Base-by-base conservation (phyloP, 2,797 vertebrate genomes). In the Malurus leucopterus region DNA sequence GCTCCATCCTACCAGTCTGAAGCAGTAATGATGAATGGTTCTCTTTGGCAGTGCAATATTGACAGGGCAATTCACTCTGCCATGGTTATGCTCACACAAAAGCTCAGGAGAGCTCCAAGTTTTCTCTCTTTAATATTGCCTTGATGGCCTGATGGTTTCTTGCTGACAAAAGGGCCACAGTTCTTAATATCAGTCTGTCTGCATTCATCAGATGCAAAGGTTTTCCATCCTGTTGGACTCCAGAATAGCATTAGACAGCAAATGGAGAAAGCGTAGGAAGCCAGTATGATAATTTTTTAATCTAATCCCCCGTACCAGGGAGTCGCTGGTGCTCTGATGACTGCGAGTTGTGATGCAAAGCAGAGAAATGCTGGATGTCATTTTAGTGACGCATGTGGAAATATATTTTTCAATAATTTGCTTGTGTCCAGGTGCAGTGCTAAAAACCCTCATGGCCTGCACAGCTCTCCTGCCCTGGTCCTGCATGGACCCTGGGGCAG, bases 61-160 rank as follows among this genome's bases (percentile, higher is more conserved):
- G 92, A 58, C 0, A 1, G 64, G 61, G 26, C 71, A 54, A 19
- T 69, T 94, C 67, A 13, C 87, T 80, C 68, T 54, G 46, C 59
- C 17, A 3, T 65, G 59, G 49, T 13, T 73, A 54, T 61, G 51
- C 81, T 90, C 70, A 75, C 67, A 26, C 38, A 70, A 95, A 96
- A 54, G 29, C 96, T 91, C 62, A 15, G 86, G 92, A 90, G 95
- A 96, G 95, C 95, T 79, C 84, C 95, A 96, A 94, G 96, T 96
- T 93, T 93, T 97, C 97, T 97, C 90, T 50, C 78, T 96, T 96
- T 98, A 98, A 98, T 98, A 98, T 98, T 97, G 93, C 96, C 97
- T 97, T 65, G 97, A 96, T 96, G 96, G 97, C 95, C 95, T 98
- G 97, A 97, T 97, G 96, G 95, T 88, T 94, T 93, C 95, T 96